A percentile compares a stretch with the other conserved stretches of the same genome.
phyloP scores from a whole-genome alignment of 1,140 invertebrate genomes.

The Hestina assimilis region DNA sequence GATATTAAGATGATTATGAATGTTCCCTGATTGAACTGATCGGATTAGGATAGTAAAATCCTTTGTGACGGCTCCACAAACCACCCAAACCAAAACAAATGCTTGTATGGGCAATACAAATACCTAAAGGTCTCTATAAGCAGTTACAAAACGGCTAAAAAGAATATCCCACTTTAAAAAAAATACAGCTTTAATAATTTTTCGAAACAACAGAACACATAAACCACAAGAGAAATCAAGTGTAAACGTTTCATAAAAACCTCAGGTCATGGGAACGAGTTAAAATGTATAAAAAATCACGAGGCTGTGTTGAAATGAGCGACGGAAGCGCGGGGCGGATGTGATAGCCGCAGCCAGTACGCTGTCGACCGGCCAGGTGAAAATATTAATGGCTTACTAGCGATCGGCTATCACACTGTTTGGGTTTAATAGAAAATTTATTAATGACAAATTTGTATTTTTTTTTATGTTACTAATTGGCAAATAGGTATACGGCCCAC shows the following conservation, averaged over 20 bases:
- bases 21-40: too few relatives aligned
- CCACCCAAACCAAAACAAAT: too few relatives aligned
- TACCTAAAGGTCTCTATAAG: too few relatives aligned
- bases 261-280: conserved; percentile 37
- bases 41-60: too few relatives aligned
- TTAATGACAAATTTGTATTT: too few relatives aligned
- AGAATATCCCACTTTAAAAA: not conserved
- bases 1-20: too few relatives aligned
- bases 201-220: not conserved
- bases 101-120: too few relatives aligned
- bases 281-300: conserved; percentile 32
- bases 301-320: conserved; percentile 32
- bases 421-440: too few relatives aligned
- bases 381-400: conserved; percentile 15
- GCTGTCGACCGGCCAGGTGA: conserved; percentile 3
- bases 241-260: conserved; percentile 21
- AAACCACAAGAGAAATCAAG: conserved; percentile 23
- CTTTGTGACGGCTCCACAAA: too few relatives aligned
- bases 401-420: too few relatives aligned
- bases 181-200: not conserved
- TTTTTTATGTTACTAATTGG: too few relatives aligned
- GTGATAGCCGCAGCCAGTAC: conserved; percentile 34
- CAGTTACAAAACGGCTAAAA: not conserved
- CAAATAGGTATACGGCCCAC: too few relatives aligned
- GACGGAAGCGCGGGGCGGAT: conserved; percentile 45